Conservation (phyloP, 2,113 vertebrate genomes). For the Gallinago undulata region DNA sequence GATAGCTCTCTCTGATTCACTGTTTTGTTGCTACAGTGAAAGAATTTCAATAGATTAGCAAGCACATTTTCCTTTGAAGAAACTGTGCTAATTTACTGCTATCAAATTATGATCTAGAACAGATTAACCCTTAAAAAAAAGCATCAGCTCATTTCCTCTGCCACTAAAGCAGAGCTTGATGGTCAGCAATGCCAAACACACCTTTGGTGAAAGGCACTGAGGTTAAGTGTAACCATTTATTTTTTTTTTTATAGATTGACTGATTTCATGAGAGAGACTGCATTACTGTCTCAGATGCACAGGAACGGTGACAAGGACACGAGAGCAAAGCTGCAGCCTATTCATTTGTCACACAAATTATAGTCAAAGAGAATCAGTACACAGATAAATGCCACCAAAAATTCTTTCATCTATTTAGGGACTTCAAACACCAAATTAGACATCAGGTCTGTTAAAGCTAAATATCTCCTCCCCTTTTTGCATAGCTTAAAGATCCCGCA, state of each 20-base stretch:
- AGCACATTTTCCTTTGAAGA: background rate
- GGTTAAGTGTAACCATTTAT: background rate
- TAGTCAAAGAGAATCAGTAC: background rate
- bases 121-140: slow-evolving; percentile 11
- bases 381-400: background rate
- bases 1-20: background rate
- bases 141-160: background rate
- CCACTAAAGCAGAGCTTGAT: background rate
- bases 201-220: background rate
- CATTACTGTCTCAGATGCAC: background rate
- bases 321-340: background rate
- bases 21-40: slow-evolving; percentile 20
- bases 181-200: background rate
- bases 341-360: background rate
- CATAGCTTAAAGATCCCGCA: background rate
- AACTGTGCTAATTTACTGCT: slow-evolving; percentile 18
- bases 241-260: background rate
- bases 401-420: background rate
- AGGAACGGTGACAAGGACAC: background rate
- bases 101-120: background rate
- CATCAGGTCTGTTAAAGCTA: background rate
- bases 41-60: slow-evolving; percentile 29
- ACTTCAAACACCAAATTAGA: background rate
- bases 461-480: background rate
- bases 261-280: background rate